Conservation (phyloP, 2,113 vertebrate species). For the Theristicus caerulescens region DNA sequence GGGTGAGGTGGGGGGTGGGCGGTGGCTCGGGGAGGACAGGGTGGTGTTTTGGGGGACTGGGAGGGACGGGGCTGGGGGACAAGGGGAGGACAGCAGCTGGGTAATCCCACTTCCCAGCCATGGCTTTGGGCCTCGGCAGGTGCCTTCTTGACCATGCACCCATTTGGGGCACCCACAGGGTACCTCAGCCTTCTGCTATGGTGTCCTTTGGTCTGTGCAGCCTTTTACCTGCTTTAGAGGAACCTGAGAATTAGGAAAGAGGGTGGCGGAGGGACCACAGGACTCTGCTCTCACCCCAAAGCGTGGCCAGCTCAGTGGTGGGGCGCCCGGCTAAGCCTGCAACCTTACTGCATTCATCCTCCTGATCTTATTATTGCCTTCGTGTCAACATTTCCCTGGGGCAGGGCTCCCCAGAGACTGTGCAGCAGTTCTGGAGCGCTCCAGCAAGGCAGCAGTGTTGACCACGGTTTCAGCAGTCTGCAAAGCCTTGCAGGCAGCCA, state of each 20-base stretch:
- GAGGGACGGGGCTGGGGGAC: rapidly evolving
- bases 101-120: background rate
- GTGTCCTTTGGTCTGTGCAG: background rate
- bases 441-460: background rate
- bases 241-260: background rate
- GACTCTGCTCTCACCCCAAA: background rate
- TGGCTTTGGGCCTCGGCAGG: background rate
- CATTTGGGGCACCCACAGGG: rapidly evolving
- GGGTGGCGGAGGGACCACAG: background rate
- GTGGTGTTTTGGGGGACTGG: background rate
- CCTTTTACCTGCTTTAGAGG: background rate
- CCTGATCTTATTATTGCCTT: background rate
- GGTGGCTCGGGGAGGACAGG: rapidly evolving
- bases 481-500: background rate
- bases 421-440: background rate
- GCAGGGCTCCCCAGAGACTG: background rate
- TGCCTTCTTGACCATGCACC: background rate
- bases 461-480: background rate
- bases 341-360: background rate
- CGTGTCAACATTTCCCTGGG: background rate
- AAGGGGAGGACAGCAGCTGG: background rate
- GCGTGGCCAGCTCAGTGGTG: rapidly evolving
- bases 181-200: background rate
- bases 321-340: rapidly evolving
- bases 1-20: rapidly evolving